Conservation (phyloP, 2,113 vertebrate species). For the Ivindomyrus marchei region DNA sequence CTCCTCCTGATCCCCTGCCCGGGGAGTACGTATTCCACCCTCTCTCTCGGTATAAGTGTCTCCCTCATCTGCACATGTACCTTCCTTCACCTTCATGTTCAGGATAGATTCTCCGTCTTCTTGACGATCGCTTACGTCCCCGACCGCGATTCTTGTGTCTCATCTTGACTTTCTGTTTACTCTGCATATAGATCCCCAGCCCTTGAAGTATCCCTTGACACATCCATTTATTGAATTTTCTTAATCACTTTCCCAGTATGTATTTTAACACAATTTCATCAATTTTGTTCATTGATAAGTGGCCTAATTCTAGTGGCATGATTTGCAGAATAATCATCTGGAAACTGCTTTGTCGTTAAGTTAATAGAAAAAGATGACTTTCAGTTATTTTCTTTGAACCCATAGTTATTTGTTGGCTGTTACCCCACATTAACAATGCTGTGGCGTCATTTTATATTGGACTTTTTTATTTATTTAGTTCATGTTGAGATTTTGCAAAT, state of each 20-base stretch:
- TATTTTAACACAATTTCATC: neutral
- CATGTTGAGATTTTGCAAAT: no score
- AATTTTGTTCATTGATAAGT: neutral
- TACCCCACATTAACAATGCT: neutral
- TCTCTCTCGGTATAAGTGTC: neutral
- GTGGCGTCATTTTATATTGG: neutral
- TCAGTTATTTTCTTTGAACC: neutral
- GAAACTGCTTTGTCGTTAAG: neutral
- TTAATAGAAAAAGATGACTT: neutral
- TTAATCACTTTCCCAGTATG: neutral
- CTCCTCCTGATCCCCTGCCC: neutral
- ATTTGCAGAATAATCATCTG: neutral
- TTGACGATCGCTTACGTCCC: neutral
- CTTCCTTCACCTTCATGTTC: neutral
- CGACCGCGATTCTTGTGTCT: neutral
- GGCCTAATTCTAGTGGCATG: neutral
- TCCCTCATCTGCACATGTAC: neutral
- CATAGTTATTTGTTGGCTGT: neutral
- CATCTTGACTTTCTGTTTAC: neutral
- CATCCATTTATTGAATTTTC: neutral
- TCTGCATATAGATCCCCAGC: neutral
- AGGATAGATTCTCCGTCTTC: neutral
- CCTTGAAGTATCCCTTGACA: neutral
- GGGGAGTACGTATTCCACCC: neutral
- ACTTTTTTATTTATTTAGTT: no score